Conservation (phyloP, 2,797 vertebrate genomes). For the Adrianichthys oophorus region DNA sequence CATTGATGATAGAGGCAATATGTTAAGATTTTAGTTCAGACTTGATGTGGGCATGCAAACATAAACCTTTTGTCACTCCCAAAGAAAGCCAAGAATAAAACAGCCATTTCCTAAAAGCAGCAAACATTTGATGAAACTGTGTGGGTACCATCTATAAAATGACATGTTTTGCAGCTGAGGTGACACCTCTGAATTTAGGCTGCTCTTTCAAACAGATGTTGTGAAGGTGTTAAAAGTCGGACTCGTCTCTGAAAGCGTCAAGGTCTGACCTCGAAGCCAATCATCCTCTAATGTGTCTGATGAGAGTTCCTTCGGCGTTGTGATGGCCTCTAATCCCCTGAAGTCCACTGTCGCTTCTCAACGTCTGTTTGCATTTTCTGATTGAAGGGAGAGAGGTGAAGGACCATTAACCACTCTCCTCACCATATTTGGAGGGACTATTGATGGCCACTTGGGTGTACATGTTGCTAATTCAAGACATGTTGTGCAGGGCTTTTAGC, state of each 20-base stretch:
- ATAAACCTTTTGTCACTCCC: too few species aligned
- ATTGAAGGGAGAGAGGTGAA: constrained; percentile 12
- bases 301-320: constrained; percentile 30
- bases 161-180: constrained; percentile 4
- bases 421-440: constrained; percentile 32
- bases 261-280: constrained; percentile 57
- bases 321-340: constrained; percentile 50
- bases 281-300: constrained; percentile 66
- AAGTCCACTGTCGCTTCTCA: constrained; percentile 36
- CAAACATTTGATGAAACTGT: too few species aligned
- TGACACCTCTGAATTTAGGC: constrained; percentile 29
- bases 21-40: too few species aligned
- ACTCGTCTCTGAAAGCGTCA: constrained; percentile 47
- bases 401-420: constrained; percentile 35
- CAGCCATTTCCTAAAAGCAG: too few species aligned
- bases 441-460: constrained; percentile 31
- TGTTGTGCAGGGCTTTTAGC: constrained; percentile 37
- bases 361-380: constrained; percentile 16
- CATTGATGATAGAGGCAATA: too few species aligned
- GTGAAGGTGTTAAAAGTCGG: constrained; percentile 41
- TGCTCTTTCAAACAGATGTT: constrained; percentile 23
- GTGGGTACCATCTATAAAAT: too few species aligned
- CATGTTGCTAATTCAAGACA: constrained; percentile 59
- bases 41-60: too few species aligned
- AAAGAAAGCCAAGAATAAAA: too few species aligned